phyloP scores from a whole-genome alignment of 2,888 invertebrate genomes.

The Julus scanicus region DNA sequence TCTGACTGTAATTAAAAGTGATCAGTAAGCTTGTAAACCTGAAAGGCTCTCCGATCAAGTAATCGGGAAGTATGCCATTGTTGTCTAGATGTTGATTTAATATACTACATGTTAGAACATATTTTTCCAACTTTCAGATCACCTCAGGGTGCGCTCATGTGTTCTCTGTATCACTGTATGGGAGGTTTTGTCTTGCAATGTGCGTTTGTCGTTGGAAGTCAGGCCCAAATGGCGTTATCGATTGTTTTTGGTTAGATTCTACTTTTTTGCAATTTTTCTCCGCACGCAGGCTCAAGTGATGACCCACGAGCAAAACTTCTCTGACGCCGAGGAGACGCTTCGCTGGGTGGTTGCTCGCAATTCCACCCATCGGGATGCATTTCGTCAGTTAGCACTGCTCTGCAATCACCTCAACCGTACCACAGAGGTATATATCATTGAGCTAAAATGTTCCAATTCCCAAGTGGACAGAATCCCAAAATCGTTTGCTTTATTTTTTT shows the following conservation, averaged over 20 bases:
- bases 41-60: too few species aligned
- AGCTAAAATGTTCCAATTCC: not conserved
- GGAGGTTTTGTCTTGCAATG: too few species aligned
- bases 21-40: too few species aligned
- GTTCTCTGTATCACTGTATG: too few species aligned
- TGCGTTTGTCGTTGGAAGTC: not conserved
- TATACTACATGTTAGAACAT: too few species aligned
- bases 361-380: constrained; percentile 60
- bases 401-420: constrained; percentile 61
- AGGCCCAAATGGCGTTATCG: not conserved
- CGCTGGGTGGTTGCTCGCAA: constrained; percentile 58
- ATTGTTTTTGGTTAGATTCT: not conserved
- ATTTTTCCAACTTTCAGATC: too few species aligned
- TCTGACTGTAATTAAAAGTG: too few species aligned
- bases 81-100: too few species aligned
- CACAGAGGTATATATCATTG: constrained; percentile 59
- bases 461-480: not conserved
- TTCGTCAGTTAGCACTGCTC: constrained; percentile 60
- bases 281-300: constrained; percentile 60
- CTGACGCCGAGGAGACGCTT: constrained; percentile 60
- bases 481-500: not conserved
- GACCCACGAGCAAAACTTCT: constrained; percentile 60
- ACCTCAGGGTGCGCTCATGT: too few species aligned
- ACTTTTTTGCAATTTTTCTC: not conserved
- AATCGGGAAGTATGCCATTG: too few species aligned